Conservation (phyloP, 2,888 invertebrate genomes). For the Eupithecia exiguata region DNA sequence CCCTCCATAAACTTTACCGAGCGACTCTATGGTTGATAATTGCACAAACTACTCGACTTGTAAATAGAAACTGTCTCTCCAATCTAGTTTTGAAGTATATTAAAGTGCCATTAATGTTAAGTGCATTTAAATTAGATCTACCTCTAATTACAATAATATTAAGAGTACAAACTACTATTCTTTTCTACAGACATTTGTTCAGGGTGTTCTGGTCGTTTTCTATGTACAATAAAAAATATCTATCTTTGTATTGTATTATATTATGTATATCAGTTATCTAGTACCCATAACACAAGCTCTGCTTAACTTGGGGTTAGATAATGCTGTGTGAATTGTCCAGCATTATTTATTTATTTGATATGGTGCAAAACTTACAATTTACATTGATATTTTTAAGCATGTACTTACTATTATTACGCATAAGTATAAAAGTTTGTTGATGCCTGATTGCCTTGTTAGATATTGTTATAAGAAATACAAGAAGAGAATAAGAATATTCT, state of each 20-base stretch:
- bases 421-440: background rate
- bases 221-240: no score
- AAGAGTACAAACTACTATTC: constrained; percentile 5
- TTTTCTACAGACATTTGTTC: no score
- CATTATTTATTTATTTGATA: no score
- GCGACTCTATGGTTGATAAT: background rate
- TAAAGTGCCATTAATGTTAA: constrained; percentile 1
- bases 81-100: constrained; percentile 2
- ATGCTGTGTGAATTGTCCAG: no score
- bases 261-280: no score
- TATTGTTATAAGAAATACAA: no score
- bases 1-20: background rate
- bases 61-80: background rate
- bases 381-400: background rate
- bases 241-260: no score
- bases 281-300: no score
- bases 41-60: background rate
- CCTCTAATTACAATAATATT: background rate
- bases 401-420: background rate
- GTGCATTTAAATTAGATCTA: background rate
- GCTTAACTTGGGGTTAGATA: no score
- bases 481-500: background rate
- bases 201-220: no score
- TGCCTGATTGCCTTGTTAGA: background rate
- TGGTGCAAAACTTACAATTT: background rate